These are phyloP conservation scores for Anthrax anthrax DNA, from an alignment of 2,888 invertebrate species.

Conservation along the genomic window DNA sequence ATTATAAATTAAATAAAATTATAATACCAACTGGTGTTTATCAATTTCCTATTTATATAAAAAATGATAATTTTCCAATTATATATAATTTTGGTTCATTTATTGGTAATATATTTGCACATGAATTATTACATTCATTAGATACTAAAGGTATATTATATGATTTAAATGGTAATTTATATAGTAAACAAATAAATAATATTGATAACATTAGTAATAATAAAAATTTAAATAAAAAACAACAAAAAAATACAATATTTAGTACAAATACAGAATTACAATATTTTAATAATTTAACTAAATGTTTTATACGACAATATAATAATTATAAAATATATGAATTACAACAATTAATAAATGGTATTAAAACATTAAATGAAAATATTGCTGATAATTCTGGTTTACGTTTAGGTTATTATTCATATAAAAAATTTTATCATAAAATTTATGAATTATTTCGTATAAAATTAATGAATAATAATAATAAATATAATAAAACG, in stretches of 20 bases:
- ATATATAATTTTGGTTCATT: slow-evolving; percentile 74
- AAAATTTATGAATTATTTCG: too few relatives aligned
- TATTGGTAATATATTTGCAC: slow-evolving; percentile 72
- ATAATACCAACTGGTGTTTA: not conserved
- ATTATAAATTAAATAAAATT: not conserved
- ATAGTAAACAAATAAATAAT: too few relatives aligned
- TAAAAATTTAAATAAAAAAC: too few relatives aligned
- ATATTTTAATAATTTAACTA: not conserved
- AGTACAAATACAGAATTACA: not conserved
- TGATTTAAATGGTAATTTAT: slow-evolving; percentile 54
- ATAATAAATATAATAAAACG: too few relatives aligned
- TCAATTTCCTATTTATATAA: not conserved
- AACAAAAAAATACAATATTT: not conserved
- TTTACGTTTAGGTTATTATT: slow-evolving; percentile 3
- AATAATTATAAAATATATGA: not conserved
- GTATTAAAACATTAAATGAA: slow-evolving; percentile 5
- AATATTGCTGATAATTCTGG: slow-evolving; percentile 12
- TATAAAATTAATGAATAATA: too few relatives aligned
- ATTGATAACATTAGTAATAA: too few relatives aligned
- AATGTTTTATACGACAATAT: slow-evolving; percentile 4
- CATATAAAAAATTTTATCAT: too few relatives aligned
- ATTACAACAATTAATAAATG: not conserved
- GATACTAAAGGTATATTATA: slow-evolving; percentile 70
- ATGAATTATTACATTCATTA: slow-evolving; percentile 76
- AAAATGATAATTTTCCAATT: slow-evolving; percentile 44